Evolutionary conservation across 2,113 vertebrate genomes (phyloP).

Genomic region (Campylomormyrus tamandua): DNA sequence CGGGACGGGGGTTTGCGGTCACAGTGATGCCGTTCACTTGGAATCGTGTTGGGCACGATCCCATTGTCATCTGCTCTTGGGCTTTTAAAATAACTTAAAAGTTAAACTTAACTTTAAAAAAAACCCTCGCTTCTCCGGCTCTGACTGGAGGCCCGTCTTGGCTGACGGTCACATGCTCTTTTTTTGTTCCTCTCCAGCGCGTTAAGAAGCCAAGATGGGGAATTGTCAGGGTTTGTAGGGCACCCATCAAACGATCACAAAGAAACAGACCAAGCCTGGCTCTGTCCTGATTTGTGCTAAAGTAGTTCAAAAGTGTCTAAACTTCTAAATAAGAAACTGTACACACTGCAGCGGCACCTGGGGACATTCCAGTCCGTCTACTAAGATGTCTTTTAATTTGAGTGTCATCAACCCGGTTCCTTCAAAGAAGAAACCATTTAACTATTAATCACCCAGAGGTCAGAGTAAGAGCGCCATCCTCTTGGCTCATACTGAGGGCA

Average conservation of each 20-base stretch:
- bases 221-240: not conserved
- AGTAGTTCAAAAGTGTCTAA: conserved; percentile 3
- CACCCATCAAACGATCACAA: not conserved
- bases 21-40: not conserved
- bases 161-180: not conserved
- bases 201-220: not conserved
- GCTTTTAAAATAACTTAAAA: not conserved
- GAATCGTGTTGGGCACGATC: conserved; percentile 44
- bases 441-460: not conserved
- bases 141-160: not conserved
- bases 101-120: not conserved
- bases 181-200: not conserved
- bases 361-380: not conserved
- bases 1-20: conserved; percentile 39
- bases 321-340: not conserved
- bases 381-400: not conserved
- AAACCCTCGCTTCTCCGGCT: not conserved
- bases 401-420: not conserved
- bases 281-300: not conserved
- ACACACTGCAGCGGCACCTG: not conserved
- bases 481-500: not conserved
- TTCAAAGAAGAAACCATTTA: not conserved
- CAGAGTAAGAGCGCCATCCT: not conserved
- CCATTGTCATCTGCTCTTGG: conserved; percentile 43
- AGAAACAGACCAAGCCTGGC: not conserved